These are phyloP conservation scores for Ecliptopera silaceata DNA, from an alignment of 2,888 invertebrate species.

Conservation along the genomic window DNA sequence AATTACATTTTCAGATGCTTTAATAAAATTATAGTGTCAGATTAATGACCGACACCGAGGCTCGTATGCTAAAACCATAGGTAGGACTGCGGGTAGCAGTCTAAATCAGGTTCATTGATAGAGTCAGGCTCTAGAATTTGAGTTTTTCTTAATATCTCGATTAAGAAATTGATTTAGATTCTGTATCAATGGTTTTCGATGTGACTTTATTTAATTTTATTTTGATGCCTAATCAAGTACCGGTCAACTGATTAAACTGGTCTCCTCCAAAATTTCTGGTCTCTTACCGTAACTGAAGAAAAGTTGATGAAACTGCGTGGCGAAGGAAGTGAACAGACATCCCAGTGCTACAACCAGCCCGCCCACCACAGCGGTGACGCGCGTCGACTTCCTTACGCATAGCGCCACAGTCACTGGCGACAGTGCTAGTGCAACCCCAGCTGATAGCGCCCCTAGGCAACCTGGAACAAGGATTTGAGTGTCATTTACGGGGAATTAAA, in stretches of 20 bases:
- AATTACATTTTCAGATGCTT: slow-evolving; percentile 12
- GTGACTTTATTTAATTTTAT: too few relatives aligned
- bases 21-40: slow-evolving; percentile 1
- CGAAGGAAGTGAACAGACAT: slow-evolving; percentile 94
- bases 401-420: slow-evolving; percentile 93
- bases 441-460: slow-evolving; percentile 91
- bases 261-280: not conserved
- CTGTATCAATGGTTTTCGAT: too few relatives aligned
- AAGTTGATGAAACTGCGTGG: slow-evolving; percentile 93
- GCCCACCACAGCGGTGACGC: slow-evolving; percentile 93
- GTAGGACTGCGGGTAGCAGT: too few relatives aligned
- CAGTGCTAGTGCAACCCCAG: slow-evolving; percentile 89
- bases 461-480: slow-evolving; percentile 79
- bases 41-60: too few relatives aligned
- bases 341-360: slow-evolving; percentile 93
- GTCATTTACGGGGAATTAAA: too few relatives aligned
- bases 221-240: not conserved
- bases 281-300: slow-evolving; percentile 90
- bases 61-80: too few relatives aligned
- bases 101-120: too few relatives aligned
- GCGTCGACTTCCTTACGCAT: slow-evolving; percentile 93
- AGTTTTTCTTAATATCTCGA: too few relatives aligned
- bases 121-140: not conserved
- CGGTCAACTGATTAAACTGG: not conserved
- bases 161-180: too few relatives aligned